These are phyloP conservation scores for Prochilodus magdalenae DNA, from an alignment of 2,113 vertebrate genomes.

Conservation along the genomic window DNA sequence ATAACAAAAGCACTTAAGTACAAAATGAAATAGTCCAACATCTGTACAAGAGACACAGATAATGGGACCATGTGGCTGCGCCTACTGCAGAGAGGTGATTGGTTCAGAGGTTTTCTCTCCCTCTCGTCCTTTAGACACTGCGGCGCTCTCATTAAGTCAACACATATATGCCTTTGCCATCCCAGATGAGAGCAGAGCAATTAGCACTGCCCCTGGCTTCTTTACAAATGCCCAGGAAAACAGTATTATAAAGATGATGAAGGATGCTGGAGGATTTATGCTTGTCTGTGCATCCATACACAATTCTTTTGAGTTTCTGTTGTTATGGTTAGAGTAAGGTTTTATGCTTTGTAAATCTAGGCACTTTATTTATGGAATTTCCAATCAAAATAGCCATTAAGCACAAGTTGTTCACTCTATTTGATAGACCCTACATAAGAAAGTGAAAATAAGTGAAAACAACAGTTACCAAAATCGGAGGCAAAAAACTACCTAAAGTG, in stretches of 20 bases:
- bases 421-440: no score
- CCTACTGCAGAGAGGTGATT: slow-evolving; percentile 25
- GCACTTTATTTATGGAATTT: no score
- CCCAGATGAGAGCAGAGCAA: slow-evolving; percentile 40
- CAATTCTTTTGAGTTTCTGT: background rate
- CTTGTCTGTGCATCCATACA: slow-evolving; percentile 32
- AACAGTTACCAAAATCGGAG: no score
- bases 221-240: slow-evolving; percentile 39
- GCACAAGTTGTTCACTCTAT: no score
- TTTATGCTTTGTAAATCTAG: no score
- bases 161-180: slow-evolving; percentile 23
- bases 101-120: slow-evolving; percentile 49
- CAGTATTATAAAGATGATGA: slow-evolving; percentile 34
- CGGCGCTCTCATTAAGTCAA: slow-evolving; percentile 61
- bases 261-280: slow-evolving; percentile 25
- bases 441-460: no score
- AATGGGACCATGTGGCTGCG: background rate
- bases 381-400: no score
- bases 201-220: slow-evolving; percentile 39
- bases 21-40: background rate
- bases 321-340: no score
- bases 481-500: no score
- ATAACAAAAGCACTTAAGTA: background rate
- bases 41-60: background rate
- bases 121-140: slow-evolving; percentile 38